Evolutionary conservation across 2,888 invertebrate genomes (phyloP).

Genomic region (Cryptus armator): DNA sequence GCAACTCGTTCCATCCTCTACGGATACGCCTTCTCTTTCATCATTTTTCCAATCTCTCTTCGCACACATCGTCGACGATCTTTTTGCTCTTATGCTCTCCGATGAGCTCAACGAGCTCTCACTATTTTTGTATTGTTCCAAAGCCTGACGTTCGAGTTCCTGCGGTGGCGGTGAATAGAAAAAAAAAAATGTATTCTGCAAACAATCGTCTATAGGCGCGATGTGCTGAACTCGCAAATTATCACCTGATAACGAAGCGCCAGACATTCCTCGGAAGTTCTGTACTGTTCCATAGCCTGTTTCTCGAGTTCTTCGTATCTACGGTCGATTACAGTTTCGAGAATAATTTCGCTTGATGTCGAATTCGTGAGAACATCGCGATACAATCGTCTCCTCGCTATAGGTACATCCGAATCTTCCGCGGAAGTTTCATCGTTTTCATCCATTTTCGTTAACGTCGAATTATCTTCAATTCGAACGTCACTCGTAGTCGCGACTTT

Average conservation of each 20-base stretch:
- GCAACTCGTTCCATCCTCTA: constrained; percentile 44
- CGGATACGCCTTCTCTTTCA: background rate
- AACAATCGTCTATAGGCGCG: background rate
- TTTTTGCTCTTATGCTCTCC: constrained; percentile 65
- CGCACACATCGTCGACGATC: constrained; percentile 46
- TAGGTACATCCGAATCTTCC: constrained; percentile 54
- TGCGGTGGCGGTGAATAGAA: constrained; percentile 46
- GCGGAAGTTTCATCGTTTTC: constrained; percentile 16
- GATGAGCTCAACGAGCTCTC: constrained; percentile 69
- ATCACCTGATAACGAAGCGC: constrained; percentile 81
- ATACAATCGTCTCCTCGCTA: constrained; percentile 86
- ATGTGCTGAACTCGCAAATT: background rate
- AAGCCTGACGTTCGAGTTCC: constrained; percentile 82
- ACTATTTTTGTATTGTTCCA: constrained; percentile 80
- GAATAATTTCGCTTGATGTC: constrained; percentile 67
- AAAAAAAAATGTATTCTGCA: background rate
- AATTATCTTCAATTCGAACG: background rate
- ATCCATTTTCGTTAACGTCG: background rate
- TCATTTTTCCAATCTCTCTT: constrained; percentile 22
- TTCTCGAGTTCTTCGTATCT: constrained; percentile 87
- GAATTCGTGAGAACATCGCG: constrained; percentile 86
- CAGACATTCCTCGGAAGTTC: constrained; percentile 82
- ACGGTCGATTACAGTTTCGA: constrained; percentile 76
- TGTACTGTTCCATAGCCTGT: constrained; percentile 90
- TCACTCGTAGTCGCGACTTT: constrained; percentile 31